A percentile compares a stretch with the other conserved stretches of the same genome.
Evolutionary conservation across 2,888 invertebrate genomes (phyloP).

Genomic region (Muscina levida): DNA sequence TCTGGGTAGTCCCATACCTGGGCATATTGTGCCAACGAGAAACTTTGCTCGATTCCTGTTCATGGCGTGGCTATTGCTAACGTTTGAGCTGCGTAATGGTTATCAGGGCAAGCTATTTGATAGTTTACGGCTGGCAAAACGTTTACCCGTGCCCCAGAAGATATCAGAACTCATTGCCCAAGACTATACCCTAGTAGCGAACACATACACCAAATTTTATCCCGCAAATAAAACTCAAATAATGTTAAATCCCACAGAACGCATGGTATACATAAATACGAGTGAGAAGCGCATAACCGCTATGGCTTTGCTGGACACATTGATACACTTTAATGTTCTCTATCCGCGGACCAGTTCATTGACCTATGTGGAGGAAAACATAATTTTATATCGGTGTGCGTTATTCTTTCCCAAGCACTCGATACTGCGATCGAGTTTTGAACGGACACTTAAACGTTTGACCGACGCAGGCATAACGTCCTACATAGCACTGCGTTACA

Average conservation of each 20-base stretch:
- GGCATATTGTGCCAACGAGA: conserved; percentile 61
- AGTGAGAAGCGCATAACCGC: conserved; percentile 58
- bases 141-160: conserved; percentile 67
- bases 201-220: conserved; percentile 69
- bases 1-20: conserved; percentile 71
- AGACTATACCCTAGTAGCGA: conserved; percentile 68
- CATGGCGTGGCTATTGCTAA: conserved; percentile 71
- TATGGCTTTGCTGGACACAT: conserved; percentile 67
- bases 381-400: conserved; percentile 70
- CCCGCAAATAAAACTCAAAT: conserved; percentile 67
- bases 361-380: conserved; percentile 63
- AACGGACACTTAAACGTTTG: conserved; percentile 70
- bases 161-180: conserved; percentile 65
- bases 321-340: conserved; percentile 70
- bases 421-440: conserved; percentile 66
- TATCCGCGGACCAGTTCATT: conserved; percentile 67
- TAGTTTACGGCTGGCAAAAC: conserved; percentile 69
- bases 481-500: conserved; percentile 45
- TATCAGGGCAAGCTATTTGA: conserved; percentile 76
- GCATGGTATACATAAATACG: conserved; percentile 57
- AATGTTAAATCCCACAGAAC: conserved; percentile 42
- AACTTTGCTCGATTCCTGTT: conserved; percentile 71
- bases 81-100: conserved; percentile 72
- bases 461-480: conserved; percentile 69
- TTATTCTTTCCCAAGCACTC: conserved; percentile 72